phyloP scores from a whole-genome alignment of 2,797 vertebrate species.

The Pseudocheirus occidentalis region DNA sequence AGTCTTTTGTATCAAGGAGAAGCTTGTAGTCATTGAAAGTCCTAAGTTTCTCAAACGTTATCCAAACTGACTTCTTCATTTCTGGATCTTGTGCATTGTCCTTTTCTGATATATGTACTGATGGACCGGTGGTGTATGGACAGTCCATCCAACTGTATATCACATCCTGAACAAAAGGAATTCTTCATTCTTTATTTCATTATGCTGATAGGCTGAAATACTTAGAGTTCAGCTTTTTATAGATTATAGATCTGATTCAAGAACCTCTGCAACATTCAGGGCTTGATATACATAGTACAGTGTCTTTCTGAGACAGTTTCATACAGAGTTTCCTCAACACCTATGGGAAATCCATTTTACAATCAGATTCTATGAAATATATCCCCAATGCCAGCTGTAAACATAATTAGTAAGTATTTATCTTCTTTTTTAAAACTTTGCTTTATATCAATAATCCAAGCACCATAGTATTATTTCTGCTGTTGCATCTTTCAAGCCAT shows the following conservation, averaged over 20 bases:
- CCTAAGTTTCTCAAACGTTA: no score
- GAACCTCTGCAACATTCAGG: background rate
- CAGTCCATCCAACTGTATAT: background rate
- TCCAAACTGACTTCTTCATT: background rate
- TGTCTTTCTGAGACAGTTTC: background rate
- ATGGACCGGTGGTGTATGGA: background rate
- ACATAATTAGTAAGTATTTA: background rate
- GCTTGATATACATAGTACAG: background rate
- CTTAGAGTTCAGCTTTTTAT: background rate
- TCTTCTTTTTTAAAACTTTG: background rate
- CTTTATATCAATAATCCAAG: background rate
- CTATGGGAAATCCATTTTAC: background rate
- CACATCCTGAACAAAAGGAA: background rate
- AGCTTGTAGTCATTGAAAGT: no score
- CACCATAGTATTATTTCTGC: background rate
- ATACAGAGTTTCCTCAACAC: background rate
- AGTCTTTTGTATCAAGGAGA: background rate
- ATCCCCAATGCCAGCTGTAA: background rate
- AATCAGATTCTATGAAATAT: background rate
- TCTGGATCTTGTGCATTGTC: background rate
- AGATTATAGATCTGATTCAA: background rate
- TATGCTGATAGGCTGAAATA: background rate
- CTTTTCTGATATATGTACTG: background rate
- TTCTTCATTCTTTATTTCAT: background rate
- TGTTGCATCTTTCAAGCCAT: background rate